phyloP scores from a whole-genome alignment of 2,888 invertebrate species.

The Ophioninae sp. region DNA sequence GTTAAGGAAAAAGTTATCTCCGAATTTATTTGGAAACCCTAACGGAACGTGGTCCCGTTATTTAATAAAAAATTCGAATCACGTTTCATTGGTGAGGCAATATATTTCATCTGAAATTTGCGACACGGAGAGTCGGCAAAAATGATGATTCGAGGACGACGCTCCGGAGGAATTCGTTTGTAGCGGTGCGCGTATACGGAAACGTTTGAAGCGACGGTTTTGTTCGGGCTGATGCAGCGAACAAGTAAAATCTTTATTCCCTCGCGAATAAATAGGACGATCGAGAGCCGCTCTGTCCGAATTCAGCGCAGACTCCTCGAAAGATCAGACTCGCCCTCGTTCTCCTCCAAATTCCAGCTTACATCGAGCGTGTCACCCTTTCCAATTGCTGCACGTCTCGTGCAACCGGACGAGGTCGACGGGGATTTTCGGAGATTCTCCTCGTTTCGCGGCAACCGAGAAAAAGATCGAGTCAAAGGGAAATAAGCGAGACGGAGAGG shows the following conservation, averaged over 20 bases:
- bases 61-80: not conserved
- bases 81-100: not conserved
- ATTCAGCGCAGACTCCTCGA: slow-evolving; percentile 11
- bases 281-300: slow-evolving; percentile 20
- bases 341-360: slow-evolving; percentile 22
- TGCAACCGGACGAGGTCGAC: slow-evolving; percentile 8
- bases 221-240: not conserved
- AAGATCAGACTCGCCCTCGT: slow-evolving; percentile 4
- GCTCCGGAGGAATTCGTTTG: not conserved
- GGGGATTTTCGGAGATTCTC: slow-evolving; percentile 35
- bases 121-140: not conserved
- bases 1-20: too few relatives aligned
- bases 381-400: slow-evolving; percentile 51
- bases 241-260: slow-evolving; percentile 42
- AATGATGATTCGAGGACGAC: not conserved
- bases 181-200: not conserved
- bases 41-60: too few relatives aligned
- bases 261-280: slow-evolving; percentile 54
- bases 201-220: not conserved
- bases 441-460: slow-evolving; percentile 32
- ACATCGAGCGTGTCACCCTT: slow-evolving; percentile 42
- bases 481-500: not conserved
- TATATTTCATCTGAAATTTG: not conserved
- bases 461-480: slow-evolving; percentile 2
- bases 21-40: too few relatives aligned